Percentiles rank a stretch among this genome's conserved stretches.
Evolutionary conservation across 2,797 vertebrate genomes (phyloP).

Genomic region (Nothura maculosa): DNA sequence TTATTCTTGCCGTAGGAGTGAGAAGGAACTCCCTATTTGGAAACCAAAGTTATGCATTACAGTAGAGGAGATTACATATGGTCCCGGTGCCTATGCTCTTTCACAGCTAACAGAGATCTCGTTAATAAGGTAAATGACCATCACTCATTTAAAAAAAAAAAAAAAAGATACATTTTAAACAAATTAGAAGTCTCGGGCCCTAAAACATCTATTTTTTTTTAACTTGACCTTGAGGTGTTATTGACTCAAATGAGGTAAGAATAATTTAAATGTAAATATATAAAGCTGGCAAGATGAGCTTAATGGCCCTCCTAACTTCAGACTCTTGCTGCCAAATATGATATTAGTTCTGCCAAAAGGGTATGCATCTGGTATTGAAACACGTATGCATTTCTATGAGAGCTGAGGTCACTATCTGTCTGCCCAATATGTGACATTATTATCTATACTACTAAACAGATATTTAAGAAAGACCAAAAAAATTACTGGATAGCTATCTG

Average conservation of each 20-base stretch:
- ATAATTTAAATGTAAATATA: background rate
- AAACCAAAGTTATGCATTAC: background rate
- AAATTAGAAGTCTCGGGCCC: background rate
- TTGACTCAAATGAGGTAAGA: background rate
- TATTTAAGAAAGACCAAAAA: background rate
- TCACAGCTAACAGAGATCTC: background rate
- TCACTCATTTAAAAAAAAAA: background rate
- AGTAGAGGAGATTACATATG: background rate
- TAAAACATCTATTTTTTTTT: background rate
- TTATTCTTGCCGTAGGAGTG: background rate
- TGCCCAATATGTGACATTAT: background rate
- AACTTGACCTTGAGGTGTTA: background rate
- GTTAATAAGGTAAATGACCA: background rate
- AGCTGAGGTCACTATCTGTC: background rate
- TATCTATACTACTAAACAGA: background rate
- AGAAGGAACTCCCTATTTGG: background rate
- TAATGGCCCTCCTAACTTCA: background rate
- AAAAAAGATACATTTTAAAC: background rate
- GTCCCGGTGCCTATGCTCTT: fast-evolving
- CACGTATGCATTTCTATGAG: background rate
- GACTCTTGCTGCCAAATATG: fast-evolving
- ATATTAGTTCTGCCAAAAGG: background rate
- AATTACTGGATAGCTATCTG: background rate
- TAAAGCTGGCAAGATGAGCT: background rate
- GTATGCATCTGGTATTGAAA: background rate